Base-by-base conservation (phyloP, 2,113 vertebrate species). In the Anas platyrhynchos region DNA sequence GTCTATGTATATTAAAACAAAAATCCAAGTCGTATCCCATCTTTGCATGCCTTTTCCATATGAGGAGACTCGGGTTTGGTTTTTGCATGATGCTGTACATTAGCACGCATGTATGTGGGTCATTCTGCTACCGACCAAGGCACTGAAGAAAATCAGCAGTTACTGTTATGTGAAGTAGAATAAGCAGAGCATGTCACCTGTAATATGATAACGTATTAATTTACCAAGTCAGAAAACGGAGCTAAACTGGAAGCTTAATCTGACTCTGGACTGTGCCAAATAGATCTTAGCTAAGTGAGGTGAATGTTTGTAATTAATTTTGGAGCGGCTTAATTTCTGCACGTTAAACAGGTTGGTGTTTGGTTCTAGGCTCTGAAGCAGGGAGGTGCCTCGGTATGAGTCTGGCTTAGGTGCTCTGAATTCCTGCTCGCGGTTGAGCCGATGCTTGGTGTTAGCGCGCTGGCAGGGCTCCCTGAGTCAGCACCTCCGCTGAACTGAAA, bases 291-390 rank as follows among this genome's bases (percentile, higher is more conserved):
- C 68, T 78, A 71, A 76, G 77, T 59, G 48, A 91, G 31, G 77
- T 2, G 2, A 89, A 89, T 79, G 65, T 87, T 86, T 89, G 38
- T 91, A 72, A 92, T 94, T 84, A 78, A 91, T 78, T 78, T 92
- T 7, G 10, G 71, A 91, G 62, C 4, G 1, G 66, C 58, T 89
- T 92, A 78, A 79, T 78, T 96, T 95, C 84, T 84, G 58, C n/a
- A 44, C 67, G 16, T 92, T 66, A 72, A 79, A 58, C 44, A 83
- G 87, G 52, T 27, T 52, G 52, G 10, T 38, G 11, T 87, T 77
- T 91, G 69, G 18, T 61, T 88, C 62, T 71, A 75, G 68, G 15
- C 61, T 75, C 66, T 93, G 77, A 88, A 86, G 74, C 16, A 23
- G 65, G 52, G 65, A 71, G 32, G 61, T 2, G 10, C 44, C 55